Percentiles rank a stretch among this genome's conserved stretches.
phyloP scores from a whole-genome alignment of 2,797 vertebrate species.

The Lepilemur ruficaudatus region DNA sequence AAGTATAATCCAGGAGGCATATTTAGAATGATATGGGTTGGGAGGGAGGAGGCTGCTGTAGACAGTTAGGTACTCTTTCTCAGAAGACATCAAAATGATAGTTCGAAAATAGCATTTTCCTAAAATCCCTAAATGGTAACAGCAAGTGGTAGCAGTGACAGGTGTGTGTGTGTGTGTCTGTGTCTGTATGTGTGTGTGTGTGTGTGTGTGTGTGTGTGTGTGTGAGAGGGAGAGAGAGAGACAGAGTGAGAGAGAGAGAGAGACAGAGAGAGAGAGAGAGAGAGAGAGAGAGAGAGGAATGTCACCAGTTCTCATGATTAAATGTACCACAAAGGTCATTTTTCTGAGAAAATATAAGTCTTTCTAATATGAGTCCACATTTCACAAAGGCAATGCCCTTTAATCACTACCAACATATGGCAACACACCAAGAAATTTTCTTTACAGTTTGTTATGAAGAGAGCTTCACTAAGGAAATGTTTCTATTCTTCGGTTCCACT shows the following conservation, averaged over 20 bases:
- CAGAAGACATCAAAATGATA: conserved; percentile 45
- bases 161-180: not conserved
- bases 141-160: conserved; percentile 9
- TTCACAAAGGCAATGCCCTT: conserved; percentile 44
- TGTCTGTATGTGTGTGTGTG: not conserved
- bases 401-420: not conserved
- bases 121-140: conserved; percentile 29
- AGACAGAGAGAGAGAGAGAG: too few relatives aligned
- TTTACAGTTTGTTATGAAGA: not conserved
- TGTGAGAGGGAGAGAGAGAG: too few relatives aligned
- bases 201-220: not conserved
- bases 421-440: not conserved
- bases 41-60: conserved; percentile 17
- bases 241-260: too few relatives aligned
- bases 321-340: not conserved
- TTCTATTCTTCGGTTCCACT: not conserved
- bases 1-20: conserved; percentile 64
- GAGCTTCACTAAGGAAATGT: not conserved
- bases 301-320: not conserved
- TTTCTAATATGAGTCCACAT: not conserved
- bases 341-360: conserved; percentile 16
- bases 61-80: conserved; percentile 22
- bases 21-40: conserved; percentile 66
- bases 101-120: conserved; percentile 32
- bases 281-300: not conserved